These are phyloP conservation scores for Pollenia griseotomentosa DNA, from an alignment of 2,888 invertebrate species.

Conservation along the genomic window DNA sequence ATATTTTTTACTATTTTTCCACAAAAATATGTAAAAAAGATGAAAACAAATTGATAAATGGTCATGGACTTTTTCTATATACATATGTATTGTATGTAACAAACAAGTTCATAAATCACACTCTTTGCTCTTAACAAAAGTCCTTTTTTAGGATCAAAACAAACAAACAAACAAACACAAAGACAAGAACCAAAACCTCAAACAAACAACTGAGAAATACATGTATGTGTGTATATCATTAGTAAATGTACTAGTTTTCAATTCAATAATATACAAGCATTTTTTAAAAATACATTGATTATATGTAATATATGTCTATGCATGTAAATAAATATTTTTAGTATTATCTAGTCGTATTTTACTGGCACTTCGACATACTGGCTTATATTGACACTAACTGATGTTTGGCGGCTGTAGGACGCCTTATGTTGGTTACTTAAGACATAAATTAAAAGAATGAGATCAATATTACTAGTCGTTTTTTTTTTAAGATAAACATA, in stretches of 20 bases:
- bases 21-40: slow-evolving; percentile 19
- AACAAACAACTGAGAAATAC: slow-evolving; percentile 24
- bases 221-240: slow-evolving; percentile 2
- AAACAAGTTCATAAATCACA: slow-evolving; percentile 73
- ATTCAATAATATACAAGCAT: neutral
- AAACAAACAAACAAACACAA: slow-evolving; percentile 20
- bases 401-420: slow-evolving; percentile 51
- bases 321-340: slow-evolving; percentile 40
- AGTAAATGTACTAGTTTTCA: slow-evolving; percentile 39
- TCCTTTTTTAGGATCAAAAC: slow-evolving; percentile 12
- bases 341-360: slow-evolving; percentile 45
- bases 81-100: slow-evolving; percentile 17
- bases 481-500: neutral
- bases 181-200: slow-evolving; percentile 4
- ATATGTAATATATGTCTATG: neutral
- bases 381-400: slow-evolving; percentile 53
- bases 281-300: neutral
- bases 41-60: slow-evolving; percentile 69
- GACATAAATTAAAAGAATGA: neutral
- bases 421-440: slow-evolving; percentile 14
- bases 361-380: slow-evolving; percentile 39
- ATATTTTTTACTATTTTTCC: neutral
- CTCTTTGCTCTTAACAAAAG: slow-evolving; percentile 45
- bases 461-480: neutral
- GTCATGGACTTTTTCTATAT: slow-evolving; percentile 42